phyloP scores from a whole-genome alignment of 2,113 vertebrate species.

The Carlito syrichta region DNA sequence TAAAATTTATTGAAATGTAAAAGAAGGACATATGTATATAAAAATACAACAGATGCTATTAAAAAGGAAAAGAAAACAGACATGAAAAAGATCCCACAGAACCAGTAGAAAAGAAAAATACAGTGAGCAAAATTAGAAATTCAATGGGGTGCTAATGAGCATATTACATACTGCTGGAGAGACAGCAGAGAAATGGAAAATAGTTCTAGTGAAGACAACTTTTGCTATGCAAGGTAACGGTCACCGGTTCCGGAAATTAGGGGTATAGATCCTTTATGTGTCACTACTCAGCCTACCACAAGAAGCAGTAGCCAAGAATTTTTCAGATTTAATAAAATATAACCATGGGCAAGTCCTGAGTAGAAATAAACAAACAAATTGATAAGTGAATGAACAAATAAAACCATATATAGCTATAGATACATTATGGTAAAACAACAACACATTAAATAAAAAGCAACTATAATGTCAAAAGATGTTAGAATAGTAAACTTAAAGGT shows the following conservation, averaged over 20 bases:
- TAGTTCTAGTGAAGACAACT: background rate
- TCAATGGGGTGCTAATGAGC: background rate
- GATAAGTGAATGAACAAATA: background rate
- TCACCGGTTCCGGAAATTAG: background rate
- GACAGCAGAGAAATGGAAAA: background rate
- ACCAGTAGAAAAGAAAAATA: background rate
- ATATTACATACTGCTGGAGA: background rate
- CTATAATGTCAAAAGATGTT: background rate
- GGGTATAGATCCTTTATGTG: background rate
- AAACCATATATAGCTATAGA: background rate
- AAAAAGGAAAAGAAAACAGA: background rate
- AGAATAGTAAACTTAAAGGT: background rate
- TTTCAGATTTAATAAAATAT: background rate
- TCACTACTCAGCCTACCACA: background rate
- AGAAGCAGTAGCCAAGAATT: background rate
- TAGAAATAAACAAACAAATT: background rate
- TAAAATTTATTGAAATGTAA: background rate
- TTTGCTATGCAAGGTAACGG: background rate
- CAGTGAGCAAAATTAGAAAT: background rate
- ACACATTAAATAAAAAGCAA: background rate
- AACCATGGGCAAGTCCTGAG: background rate
- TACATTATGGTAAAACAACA: background rate
- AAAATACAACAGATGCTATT: background rate
- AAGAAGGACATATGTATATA: background rate
- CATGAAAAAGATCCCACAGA: background rate